Evolutionary conservation across 2,888 invertebrate genomes (phyloP).

Genomic region (Melipona bicolor): DNA sequence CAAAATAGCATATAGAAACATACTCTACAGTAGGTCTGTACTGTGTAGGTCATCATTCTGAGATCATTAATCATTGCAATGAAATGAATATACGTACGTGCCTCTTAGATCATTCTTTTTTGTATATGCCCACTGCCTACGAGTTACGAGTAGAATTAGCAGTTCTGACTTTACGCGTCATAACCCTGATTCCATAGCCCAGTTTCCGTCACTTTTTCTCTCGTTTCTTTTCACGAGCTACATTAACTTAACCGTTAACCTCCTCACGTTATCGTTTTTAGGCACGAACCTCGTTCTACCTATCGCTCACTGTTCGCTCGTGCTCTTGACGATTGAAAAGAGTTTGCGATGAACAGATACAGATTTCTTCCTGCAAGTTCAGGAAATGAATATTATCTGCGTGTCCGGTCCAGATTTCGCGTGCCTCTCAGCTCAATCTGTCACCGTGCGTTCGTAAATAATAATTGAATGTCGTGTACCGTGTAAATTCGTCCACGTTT

Average conservation of each 20-base stretch:
- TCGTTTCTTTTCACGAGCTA: slow-evolving; percentile 21
- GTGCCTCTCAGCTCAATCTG: background rate
- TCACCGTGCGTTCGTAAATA: background rate
- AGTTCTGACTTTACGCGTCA: slow-evolving; percentile 25
- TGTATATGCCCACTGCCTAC: background rate
- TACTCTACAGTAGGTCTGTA: no score
- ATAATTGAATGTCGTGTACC: background rate
- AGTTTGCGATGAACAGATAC: background rate
- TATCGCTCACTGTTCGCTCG: background rate
- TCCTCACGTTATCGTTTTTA: slow-evolving; percentile 49
- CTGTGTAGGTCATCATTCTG: background rate
- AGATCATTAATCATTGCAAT: background rate
- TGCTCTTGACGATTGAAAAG: background rate
- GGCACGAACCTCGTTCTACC: slow-evolving; percentile 30
- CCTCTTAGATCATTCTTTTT: background rate
- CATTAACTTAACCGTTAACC: slow-evolving; percentile 42
- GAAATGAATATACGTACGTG: no score
- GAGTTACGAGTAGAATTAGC: background rate
- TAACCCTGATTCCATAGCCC: slow-evolving; percentile 25
- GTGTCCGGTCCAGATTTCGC: background rate
- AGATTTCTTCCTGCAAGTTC: background rate
- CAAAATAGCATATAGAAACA: background rate
- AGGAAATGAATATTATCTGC: background rate
- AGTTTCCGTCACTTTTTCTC: slow-evolving; percentile 26
- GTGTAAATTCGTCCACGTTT: background rate